Evolutionary conservation across 2,888 invertebrate genomes (phyloP).

Genomic region (Alloplasta piceator): DNA sequence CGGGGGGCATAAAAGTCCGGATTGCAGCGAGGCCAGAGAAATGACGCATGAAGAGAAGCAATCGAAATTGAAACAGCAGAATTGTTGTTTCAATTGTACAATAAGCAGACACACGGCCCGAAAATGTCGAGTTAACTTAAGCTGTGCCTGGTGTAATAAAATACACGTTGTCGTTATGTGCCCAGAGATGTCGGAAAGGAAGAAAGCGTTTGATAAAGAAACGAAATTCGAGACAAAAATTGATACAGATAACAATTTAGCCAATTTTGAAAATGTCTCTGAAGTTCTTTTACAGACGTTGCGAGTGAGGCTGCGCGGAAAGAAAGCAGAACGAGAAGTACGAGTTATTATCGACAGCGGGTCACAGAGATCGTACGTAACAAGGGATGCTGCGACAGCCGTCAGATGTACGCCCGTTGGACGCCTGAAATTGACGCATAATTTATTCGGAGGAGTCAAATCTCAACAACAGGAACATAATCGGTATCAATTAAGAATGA

Average conservation of each 20-base stretch:
- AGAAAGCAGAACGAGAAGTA: conserved; percentile 29
- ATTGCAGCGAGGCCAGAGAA: conserved; percentile 1
- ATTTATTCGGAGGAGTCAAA: conserved; percentile 57
- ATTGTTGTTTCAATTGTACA: conserved; percentile 6
- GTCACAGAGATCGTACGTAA: conserved; percentile 59
- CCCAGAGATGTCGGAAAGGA: conserved; percentile 4
- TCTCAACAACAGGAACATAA: conserved; percentile 26
- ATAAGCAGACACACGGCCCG: conserved; percentile 4
- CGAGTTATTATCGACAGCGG: conserved; percentile 51
- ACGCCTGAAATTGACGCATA: not conserved
- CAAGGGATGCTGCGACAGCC: conserved; percentile 33
- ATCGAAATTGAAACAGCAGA: conserved; percentile 45
- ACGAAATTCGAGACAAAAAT: conserved; percentile 3
- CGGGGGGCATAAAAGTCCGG: conserved; percentile 9
- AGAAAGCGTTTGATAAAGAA: not conserved
- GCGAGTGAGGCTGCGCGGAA: conserved; percentile 16
- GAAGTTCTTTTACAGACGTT: conserved; percentile 45
- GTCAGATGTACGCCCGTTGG: conserved; percentile 35
- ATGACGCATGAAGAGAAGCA: conserved; percentile 30
- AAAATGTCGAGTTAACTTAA: conserved; percentile 8
- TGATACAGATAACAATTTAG: conserved; percentile 5
- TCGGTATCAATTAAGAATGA: conserved; percentile 35
- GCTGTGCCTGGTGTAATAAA: conserved; percentile 7
- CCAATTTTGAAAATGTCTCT: conserved; percentile 12
- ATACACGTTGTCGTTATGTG: conserved; percentile 6